Conservation (phyloP, 2,797 vertebrate genomes). For the Halcyon badia region DNA sequence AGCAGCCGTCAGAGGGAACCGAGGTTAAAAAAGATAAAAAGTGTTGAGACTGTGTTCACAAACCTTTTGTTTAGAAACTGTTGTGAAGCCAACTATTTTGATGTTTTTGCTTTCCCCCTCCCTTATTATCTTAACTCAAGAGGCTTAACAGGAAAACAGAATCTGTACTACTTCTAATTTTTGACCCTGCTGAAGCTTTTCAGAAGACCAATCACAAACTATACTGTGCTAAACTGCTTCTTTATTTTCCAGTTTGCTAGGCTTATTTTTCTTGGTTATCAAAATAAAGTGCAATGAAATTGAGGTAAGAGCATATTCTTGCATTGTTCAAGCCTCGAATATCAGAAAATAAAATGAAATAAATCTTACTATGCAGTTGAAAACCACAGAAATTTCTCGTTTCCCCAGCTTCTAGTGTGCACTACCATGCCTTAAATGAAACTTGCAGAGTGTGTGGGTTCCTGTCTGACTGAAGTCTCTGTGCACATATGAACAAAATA, state of each 20-base stretch:
- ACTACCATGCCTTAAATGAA: neutral
- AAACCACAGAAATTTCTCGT: neutral
- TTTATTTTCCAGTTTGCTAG: neutral
- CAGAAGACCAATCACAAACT: neutral
- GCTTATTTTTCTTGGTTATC: neutral
- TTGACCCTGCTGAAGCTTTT: neutral
- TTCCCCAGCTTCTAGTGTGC: neutral
- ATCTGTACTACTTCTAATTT: neutral
- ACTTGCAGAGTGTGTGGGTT: neutral
- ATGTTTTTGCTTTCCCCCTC: neutral
- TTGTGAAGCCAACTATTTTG: neutral
- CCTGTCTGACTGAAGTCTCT: neutral
- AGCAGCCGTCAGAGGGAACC: neutral
- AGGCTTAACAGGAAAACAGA: neutral
- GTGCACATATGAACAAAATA: neutral
- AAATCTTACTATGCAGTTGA: neutral
- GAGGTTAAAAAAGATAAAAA: neutral
- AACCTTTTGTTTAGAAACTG: neutral
- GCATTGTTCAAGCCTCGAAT: neutral
- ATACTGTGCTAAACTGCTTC: neutral
- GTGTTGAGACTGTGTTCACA: neutral
- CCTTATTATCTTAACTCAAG: neutral
- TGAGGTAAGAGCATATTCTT: neutral
- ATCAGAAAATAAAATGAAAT: neutral
- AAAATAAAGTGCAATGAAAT: neutral